Evolutionary conservation across 2,797 vertebrate species (phyloP), one percentile per base, ranked within the genome.

Genomic region (Semaprochilodus insignis): DNA sequence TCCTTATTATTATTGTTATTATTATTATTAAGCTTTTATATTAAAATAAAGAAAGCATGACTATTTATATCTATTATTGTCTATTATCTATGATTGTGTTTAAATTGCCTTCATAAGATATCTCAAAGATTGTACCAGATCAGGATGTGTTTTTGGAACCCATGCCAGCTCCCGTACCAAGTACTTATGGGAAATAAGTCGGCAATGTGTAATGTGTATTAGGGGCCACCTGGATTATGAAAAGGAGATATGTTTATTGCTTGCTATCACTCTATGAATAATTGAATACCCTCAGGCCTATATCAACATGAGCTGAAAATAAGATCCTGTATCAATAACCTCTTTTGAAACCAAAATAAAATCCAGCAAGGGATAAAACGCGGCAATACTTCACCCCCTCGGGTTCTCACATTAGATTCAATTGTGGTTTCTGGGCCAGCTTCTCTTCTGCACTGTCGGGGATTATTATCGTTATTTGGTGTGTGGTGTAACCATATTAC

Each of bases 181-280:
- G 16, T 83, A 31, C 69, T 77, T 74, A 55, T 52, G 77, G 78
- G 67, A 74, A 74, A 84, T 79, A 80, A 85, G 87, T 69, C 78
- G 70, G 67, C 67, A 77, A 62, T 25, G 67, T 85, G 59, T 69
- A 59, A 54, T 70, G 72, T n/a, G 51, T 27, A 77, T 83, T 59
- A 59, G 11, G 36, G 60, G 63, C 54, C 69, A 67, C 36, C 52
- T 83, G 72, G 70, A 27, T 83, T 74, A 62, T 62, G 48, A 79
- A 70, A n/a, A 62, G 31, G n/a, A 66, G 66, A 71, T 23, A 74
- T 69, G 40, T 83, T 85, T 83, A 85, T 44, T 17, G 62, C 86
- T 85, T 85, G 78, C 82, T 85, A 88, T 80, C 74, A 66, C 81
- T 74, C 71, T 74, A 91, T 93, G 90, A 93, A 92, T 93, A 88